These are phyloP conservation scores for Malaclemys terrapin DNA, from an alignment of 2,113 vertebrate genomes.

Conservation along the genomic window DNA sequence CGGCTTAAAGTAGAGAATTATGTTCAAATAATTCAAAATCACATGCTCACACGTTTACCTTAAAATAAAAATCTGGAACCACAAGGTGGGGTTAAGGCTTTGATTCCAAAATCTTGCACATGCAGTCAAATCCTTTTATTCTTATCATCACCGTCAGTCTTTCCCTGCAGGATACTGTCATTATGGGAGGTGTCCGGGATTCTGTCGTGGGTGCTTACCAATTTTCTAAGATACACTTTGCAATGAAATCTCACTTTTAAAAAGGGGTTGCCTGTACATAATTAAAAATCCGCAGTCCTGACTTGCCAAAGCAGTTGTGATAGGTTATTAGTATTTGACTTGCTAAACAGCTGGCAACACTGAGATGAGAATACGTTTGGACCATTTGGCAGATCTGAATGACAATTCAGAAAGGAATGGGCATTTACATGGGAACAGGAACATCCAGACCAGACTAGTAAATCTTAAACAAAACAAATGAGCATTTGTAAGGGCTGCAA, in stretches of 20 bases:
- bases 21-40: neutral
- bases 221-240: neutral
- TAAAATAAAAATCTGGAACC: neutral
- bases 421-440: neutral
- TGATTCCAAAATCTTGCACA: neutral
- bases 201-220: fast-evolving
- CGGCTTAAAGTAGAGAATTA: too few relatives aligned
- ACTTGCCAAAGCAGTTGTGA: fast-evolving
- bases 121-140: neutral
- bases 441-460: neutral
- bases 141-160: neutral
- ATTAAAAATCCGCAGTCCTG: fast-evolving
- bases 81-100: neutral
- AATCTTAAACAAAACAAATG: neutral
- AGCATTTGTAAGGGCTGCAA: neutral
- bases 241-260: neutral
- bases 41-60: neutral
- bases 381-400: fast-evolving
- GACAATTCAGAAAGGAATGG: fast-evolving
- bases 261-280: fast-evolving
- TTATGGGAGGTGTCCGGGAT: fast-evolving
- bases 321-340: too few relatives aligned
- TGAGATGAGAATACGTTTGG: fast-evolving
- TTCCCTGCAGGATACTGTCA: neutral
- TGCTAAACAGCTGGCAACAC: neutral